A percentile compares a stretch with the other conserved stretches of the same genome.
Evolutionary conservation across 2,113 vertebrate genomes (phyloP).

Genomic region (Oncorhynchus clarkii): DNA sequence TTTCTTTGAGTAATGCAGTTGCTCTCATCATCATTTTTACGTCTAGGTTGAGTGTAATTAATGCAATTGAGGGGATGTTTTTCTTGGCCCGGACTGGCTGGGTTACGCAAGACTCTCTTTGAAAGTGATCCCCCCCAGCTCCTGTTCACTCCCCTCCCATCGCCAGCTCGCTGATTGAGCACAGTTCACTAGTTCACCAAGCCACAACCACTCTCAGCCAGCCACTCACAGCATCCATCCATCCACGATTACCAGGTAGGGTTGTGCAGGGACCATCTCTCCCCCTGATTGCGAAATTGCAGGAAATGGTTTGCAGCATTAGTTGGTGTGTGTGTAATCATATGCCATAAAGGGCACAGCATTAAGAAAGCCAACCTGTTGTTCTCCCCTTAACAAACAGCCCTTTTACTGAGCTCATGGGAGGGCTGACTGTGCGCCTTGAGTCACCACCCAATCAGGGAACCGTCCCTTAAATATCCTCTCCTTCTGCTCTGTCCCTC

Average conservation of each 20-base stretch:
- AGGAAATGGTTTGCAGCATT: slow-evolving; percentile 19
- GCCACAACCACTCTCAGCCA: slow-evolving; percentile 49
- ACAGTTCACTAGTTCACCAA: slow-evolving; percentile 51
- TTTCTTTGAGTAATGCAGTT: slow-evolving; percentile 44
- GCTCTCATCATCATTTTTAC: slow-evolving; percentile 54
- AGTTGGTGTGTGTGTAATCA: slow-evolving; percentile 6
- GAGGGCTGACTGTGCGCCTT: slow-evolving; percentile 30
- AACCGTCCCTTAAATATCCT: slow-evolving; percentile 21
- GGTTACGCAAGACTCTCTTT: slow-evolving; percentile 82
- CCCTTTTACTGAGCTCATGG: slow-evolving; percentile 34
- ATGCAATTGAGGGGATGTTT: slow-evolving; percentile 82
- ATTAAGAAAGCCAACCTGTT: slow-evolving; percentile 9
- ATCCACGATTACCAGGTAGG: not conserved
- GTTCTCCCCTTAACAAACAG: not conserved
- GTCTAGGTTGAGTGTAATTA: slow-evolving; percentile 72
- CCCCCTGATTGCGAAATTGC: not conserved
- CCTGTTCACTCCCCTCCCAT: slow-evolving; percentile 44
- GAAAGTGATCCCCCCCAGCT: slow-evolving; percentile 80
- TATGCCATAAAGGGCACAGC: not conserved
- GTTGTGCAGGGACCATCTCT: not conserved
- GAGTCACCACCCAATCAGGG: slow-evolving; percentile 40
- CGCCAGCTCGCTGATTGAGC: slow-evolving; percentile 44
- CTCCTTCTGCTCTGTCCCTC: not conserved
- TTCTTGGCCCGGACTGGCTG: slow-evolving; percentile 75
- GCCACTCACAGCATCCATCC: slow-evolving; percentile 10